Evolutionary conservation across 2,113 vertebrate genomes (phyloP).

Genomic region (Gracilinanus agilis): DNA sequence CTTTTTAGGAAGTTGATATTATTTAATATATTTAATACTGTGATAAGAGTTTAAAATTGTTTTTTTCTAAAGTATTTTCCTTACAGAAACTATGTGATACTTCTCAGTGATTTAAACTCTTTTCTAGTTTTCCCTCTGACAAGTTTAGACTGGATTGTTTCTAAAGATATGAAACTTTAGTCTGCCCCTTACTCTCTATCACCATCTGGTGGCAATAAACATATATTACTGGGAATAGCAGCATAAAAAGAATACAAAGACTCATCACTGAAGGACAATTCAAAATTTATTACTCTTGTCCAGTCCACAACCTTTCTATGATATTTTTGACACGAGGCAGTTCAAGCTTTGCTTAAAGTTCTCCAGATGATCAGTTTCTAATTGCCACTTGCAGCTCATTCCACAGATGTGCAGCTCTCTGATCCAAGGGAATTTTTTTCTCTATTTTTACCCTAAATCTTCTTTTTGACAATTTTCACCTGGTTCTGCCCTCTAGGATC

Average conservation of each 20-base stretch:
- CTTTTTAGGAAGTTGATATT: slow-evolving; percentile 1
- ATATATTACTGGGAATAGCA: background rate
- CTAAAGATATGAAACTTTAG: background rate
- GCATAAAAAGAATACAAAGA: background rate
- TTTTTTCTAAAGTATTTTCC: too few relatives aligned
- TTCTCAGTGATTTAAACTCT: background rate
- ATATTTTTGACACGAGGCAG: background rate
- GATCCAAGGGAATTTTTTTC: background rate
- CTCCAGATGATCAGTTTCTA: too few relatives aligned
- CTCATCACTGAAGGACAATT: background rate
- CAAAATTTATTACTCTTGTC: background rate
- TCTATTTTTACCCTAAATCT: background rate
- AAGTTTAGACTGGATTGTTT: background rate
- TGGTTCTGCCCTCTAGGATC: background rate
- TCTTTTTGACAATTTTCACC: background rate
- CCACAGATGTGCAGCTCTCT: background rate
- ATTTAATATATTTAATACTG: background rate
- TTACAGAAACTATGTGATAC: background rate
- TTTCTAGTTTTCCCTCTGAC: background rate
- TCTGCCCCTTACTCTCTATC: background rate
- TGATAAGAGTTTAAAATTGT: too few relatives aligned
- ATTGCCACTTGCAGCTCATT: background rate
- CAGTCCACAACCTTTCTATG: background rate
- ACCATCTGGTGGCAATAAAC: background rate
- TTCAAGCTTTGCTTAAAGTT: background rate